Evolutionary conservation across 2,797 vertebrate genomes (phyloP).

Genomic region (Crenichthys baileyi): DNA sequence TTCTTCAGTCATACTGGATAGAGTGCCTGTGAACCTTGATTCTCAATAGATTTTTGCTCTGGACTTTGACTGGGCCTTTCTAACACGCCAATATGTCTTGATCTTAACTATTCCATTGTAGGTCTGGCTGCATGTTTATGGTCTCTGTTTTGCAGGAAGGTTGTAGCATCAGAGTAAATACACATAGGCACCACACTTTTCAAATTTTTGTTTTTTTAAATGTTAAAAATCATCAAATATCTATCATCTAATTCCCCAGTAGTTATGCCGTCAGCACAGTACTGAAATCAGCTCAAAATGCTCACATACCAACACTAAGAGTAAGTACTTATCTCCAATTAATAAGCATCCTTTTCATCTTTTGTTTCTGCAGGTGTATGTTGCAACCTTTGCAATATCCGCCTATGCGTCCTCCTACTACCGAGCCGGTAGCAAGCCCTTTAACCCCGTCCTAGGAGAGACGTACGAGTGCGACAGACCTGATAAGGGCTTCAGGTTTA

Average conservation of each 20-base stretch:
- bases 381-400: conserved; percentile 93
- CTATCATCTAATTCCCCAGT: too few species aligned
- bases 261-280: not conserved
- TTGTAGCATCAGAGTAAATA: not conserved
- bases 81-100: not conserved
- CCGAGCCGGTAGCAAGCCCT: conserved; percentile 95
- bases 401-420: conserved; percentile 90
- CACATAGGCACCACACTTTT: not conserved
- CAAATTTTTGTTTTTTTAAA: not conserved
- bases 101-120: not conserved
- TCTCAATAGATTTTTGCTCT: not conserved
- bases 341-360: conserved; percentile 1
- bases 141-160: too few species aligned
- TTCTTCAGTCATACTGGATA: not conserved
- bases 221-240: not conserved
- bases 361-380: conserved; percentile 84
- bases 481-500: conserved; percentile 92
- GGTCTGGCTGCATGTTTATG: not conserved
- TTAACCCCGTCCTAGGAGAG: conserved; percentile 96
- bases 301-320: not conserved
- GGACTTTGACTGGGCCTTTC: not conserved
- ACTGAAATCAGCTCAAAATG: not conserved
- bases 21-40: not conserved
- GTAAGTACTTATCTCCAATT: not conserved
- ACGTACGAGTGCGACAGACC: conserved; percentile 92